These are phyloP conservation scores for Acomys russatus DNA, from an alignment of 2,797 vertebrate genomes.

Conservation along the genomic window DNA sequence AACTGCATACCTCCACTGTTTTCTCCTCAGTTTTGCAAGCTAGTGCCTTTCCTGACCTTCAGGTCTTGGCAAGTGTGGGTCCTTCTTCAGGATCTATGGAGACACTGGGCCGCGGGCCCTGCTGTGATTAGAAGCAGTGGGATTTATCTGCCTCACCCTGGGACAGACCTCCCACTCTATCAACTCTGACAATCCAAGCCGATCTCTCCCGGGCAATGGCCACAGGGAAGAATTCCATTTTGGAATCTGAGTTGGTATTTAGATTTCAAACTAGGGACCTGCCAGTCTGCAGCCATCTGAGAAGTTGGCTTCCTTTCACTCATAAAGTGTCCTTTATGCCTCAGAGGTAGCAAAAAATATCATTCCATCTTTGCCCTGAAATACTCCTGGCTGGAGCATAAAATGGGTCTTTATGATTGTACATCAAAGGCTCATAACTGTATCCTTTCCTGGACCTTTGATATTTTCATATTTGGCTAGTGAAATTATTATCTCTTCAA, in stretches of 20 bases:
- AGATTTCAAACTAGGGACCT: conserved; percentile 79
- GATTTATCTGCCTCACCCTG: not conserved
- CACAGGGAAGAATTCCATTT: conserved; percentile 75
- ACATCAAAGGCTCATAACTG: conserved; percentile 88
- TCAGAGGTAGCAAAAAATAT: conserved; percentile 85
- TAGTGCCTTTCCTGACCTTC: not conserved
- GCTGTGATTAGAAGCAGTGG: not conserved
- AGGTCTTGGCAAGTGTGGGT: not conserved
- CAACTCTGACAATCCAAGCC: conserved; percentile 62
- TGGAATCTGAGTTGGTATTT: conserved; percentile 74
- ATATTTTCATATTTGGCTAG: conserved; percentile 89
- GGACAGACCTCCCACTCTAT: not conserved
- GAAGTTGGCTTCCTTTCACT: conserved; percentile 83
- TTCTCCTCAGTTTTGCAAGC: not conserved
- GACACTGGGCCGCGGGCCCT: not conserved
- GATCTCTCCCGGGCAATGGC: conserved; percentile 34
- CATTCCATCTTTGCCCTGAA: conserved; percentile 86
- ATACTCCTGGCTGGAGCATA: conserved; percentile 78
- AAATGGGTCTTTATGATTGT: conserved; percentile 86
- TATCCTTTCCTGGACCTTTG: conserved; percentile 87
- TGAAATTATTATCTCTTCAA: conserved; percentile 89
- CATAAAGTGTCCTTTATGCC: conserved; percentile 80
- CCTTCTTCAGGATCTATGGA: not conserved
- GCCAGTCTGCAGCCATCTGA: conserved; percentile 72
- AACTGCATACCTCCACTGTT: not conserved